A percentile compares a stretch with the other conserved stretches of the same genome.
Conservation (phyloP, 2,888 invertebrate species). For the Tachina fera region DNA sequence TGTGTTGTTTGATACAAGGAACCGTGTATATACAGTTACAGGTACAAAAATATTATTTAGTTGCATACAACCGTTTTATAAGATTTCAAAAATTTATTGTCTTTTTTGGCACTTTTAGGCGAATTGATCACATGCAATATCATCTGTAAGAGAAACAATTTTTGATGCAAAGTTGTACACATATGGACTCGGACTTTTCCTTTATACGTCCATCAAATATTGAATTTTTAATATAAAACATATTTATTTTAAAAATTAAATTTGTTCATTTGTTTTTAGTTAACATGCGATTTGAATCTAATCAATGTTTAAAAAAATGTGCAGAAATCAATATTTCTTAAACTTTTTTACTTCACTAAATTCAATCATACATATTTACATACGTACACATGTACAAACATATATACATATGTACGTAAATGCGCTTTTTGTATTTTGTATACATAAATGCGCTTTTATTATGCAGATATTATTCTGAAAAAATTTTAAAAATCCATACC, state of each 20-base stretch:
- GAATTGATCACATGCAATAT: not conserved
- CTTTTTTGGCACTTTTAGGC: not conserved
- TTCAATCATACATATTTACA: not conserved
- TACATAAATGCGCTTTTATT: not conserved
- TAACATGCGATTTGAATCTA: not conserved
- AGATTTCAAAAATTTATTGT: no score
- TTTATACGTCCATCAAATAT: not conserved
- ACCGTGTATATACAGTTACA: no score
- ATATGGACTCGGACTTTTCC: conserved; percentile 27
- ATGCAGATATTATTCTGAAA: not conserved
- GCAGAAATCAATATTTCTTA: no score
- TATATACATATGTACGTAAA: not conserved
- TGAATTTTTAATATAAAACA: not conserved
- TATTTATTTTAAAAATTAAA: no score
- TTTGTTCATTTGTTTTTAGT: no score
- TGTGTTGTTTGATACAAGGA: no score
- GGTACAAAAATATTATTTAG: no score
- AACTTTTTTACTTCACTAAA: not conserved
- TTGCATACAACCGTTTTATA: no score
- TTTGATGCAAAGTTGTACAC: conserved; percentile 23
- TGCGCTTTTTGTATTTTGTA: not conserved
- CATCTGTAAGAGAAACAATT: not conserved
- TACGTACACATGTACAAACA: not conserved
- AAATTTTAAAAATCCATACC: not conserved
- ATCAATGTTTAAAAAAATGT: not conserved